Evolutionary conservation across 2,797 vertebrate genomes (phyloP).

Genomic region (Gila robusta): DNA sequence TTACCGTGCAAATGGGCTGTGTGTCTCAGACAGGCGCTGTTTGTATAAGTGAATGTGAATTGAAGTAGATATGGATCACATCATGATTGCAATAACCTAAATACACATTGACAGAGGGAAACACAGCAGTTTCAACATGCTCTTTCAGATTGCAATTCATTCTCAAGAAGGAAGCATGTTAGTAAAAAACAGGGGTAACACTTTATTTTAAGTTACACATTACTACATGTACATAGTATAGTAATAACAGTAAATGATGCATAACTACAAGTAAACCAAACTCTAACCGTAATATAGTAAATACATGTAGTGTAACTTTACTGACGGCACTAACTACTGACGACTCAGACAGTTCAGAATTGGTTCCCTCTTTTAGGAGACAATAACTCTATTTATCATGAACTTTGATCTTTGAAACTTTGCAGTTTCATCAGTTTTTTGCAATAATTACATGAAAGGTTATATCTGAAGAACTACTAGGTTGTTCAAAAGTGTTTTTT

Average conservation of each 20-base stretch:
- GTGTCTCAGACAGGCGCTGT: neutral
- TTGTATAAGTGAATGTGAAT: slow-evolving; percentile 22
- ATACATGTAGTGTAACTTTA: no score
- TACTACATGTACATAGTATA: no score
- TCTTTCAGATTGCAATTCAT: neutral
- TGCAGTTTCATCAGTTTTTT: no score
- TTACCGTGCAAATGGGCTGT: slow-evolving; percentile 6
- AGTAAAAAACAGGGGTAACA: no score
- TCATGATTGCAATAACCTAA: slow-evolving; percentile 24
- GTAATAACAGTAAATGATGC: no score
- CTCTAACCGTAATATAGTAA: no score
- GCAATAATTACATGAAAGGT: neutral
- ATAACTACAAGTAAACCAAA: no score
- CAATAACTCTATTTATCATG: neutral
- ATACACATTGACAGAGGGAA: slow-evolving; percentile 48
- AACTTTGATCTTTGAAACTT: neutral
- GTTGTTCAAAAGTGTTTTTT: neutral
- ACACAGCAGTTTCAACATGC: neutral
- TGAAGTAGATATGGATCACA: slow-evolving; percentile 5
- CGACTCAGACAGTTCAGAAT: no score
- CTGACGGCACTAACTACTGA: no score
- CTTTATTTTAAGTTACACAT: no score
- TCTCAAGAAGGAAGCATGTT: neutral
- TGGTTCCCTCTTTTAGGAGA: neutral
- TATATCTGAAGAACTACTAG: neutral